Evolutionary conservation across 2,888 invertebrate species (phyloP), one percentile per base, ranked within the genome.

Genomic region (Conops quadrifasciatus): DNA sequence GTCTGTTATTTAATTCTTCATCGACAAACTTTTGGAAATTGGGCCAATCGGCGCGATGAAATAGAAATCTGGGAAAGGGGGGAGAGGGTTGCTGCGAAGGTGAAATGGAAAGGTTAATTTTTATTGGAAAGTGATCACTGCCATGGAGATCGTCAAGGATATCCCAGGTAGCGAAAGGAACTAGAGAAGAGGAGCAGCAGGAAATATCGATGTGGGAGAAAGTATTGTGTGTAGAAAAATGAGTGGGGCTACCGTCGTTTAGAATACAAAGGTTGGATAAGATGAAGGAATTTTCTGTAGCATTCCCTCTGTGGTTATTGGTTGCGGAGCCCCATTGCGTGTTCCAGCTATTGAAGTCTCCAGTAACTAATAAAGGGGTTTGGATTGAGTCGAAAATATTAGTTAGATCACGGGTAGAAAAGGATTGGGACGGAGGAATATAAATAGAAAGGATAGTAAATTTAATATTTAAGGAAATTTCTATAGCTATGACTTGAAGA

Each of bases 141-240:
- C 24, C 67, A 36, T 66, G 71, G 28, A 73, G 53, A 5, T 72
- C 64, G 19, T 70, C 58, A 11, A 73, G 24, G 7, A 69, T 67
- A 28, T 73, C 13, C 66, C 74, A 74, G 2, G 70, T 24, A 5
- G 67, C 56, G 24, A 28, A 2, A 26, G 64, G 24, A 13, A 63
- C 47, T 1, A 75, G 26, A 4, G 59, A 16, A 13, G 72, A 62
- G 7, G 73, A 73, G 21, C 71, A 66, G 16, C 67, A 58, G 1
- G 75, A 71, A 15, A 74, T 19, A 24, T 74, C 70, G 2, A 75
- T 51, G 28, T 73, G 71, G 1, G 73, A 66, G 1, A 72, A 64
- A 1, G 73, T 53, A 13, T 53, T 21, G 19, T 73, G 74, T 2
- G 72, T 74, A 0, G 71, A 71, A 11, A 73, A 69, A 51, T 73